Evolutionary conservation across 2,888 invertebrate genomes (phyloP).

Genomic region (Notocelia uddmanniana): DNA sequence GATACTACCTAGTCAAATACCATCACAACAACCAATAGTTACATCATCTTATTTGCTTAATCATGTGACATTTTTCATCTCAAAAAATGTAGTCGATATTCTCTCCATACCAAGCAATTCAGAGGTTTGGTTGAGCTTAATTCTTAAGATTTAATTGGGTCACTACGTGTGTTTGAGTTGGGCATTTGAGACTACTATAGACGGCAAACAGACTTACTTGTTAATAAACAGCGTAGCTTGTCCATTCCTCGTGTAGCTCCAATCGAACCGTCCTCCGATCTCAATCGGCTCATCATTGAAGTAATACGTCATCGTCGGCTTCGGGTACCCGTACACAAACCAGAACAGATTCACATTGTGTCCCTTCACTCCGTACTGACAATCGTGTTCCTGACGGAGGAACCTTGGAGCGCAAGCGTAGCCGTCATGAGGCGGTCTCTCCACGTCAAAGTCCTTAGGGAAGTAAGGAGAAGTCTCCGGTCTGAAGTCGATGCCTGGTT

Average conservation of each 20-base stretch:
- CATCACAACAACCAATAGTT: too few species aligned
- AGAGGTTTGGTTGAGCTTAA: too few species aligned
- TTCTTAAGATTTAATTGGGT: too few species aligned
- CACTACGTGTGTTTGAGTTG: too few species aligned
- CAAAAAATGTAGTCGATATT: too few species aligned
- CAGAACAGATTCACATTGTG: slow-evolving; percentile 96
- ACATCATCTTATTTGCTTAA: too few species aligned
- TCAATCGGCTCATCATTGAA: slow-evolving; percentile 94
- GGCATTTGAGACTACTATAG: too few species aligned
- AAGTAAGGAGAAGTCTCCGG: slow-evolving; percentile 95
- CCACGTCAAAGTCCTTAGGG: slow-evolving; percentile 96
- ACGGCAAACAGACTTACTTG: slow-evolving; percentile 87
- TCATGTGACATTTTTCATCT: too few species aligned
- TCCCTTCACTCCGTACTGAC: slow-evolving; percentile 96
- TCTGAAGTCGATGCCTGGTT: slow-evolving; percentile 92
- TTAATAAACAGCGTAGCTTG: slow-evolving; percentile 96
- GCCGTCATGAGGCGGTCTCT: slow-evolving; percentile 94
- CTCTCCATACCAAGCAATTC: too few species aligned
- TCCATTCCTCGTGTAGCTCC: slow-evolving; percentile 95
- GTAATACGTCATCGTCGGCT: slow-evolving; percentile 96
- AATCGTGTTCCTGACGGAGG: slow-evolving; percentile 93
- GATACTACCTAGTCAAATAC: too few species aligned
- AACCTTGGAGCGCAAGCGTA: slow-evolving; percentile 95
- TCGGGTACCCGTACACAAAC: slow-evolving; percentile 98
- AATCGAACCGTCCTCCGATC: slow-evolving; percentile 93